A percentile compares a stretch with the other conserved stretches of the same genome.
Conservation (phyloP, 2,888 invertebrate genomes). For the Ophraella communa region DNA sequence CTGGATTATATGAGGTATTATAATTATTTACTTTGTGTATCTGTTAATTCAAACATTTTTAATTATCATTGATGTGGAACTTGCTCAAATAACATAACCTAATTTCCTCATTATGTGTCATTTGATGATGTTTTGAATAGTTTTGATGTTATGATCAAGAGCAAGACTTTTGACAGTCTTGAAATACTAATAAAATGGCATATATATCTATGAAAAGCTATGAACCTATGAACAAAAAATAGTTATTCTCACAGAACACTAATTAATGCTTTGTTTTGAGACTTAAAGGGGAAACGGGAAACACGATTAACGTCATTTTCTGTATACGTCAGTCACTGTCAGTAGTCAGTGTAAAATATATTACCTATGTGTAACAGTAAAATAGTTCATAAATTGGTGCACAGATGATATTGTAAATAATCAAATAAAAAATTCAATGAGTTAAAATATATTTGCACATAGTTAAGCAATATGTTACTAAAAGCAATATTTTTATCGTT, state of each 20-base stretch:
- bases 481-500: constrained; percentile 35
- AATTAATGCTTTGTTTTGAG: too few relatives aligned
- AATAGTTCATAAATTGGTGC: not conserved
- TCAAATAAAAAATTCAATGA: not conserved
- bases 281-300: too few relatives aligned
- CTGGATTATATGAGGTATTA: constrained; percentile 18
- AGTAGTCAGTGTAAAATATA: not conserved
- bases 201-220: too few relatives aligned
- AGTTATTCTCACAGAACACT: too few relatives aligned
- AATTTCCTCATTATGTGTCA: not conserved
- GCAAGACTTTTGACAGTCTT: too few relatives aligned
- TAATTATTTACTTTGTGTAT: constrained; percentile 72
- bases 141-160: too few relatives aligned
- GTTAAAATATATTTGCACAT: not conserved
- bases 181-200: too few relatives aligned
- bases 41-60: constrained; percentile 81
- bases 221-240: too few relatives aligned
- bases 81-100: constrained; percentile 26
- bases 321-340: not conserved
- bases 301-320: too few relatives aligned
- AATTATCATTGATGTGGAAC: constrained; percentile 2
- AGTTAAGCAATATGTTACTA: not conserved
- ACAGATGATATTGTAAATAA: too few relatives aligned
- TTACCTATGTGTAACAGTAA: too few relatives aligned
- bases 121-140: too few relatives aligned